These are phyloP conservation scores for Lanius ludovicianus DNA, from an alignment of 2,113 vertebrate genomes.

Conservation along the genomic window DNA sequence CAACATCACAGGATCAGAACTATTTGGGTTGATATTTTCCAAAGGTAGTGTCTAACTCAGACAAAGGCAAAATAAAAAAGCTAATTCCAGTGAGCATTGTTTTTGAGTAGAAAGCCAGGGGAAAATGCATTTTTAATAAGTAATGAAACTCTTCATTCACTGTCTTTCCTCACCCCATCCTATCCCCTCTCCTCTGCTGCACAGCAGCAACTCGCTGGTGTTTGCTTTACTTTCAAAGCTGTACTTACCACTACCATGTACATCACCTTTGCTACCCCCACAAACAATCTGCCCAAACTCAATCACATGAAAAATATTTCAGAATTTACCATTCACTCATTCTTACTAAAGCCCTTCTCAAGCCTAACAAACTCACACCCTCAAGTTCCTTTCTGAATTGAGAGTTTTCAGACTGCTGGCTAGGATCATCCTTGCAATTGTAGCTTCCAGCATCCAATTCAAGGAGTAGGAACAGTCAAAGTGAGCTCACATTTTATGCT, in stretches of 20 bases:
- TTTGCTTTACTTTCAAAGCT: not conserved
- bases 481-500: not conserved
- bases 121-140: not conserved
- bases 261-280: not conserved
- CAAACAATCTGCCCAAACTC: not conserved
- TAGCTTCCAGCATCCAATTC: not conserved
- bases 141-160: not conserved
- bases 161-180: not conserved
- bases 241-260: not conserved
- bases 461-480: not conserved
- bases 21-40: not conserved
- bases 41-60: not conserved
- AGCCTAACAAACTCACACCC: not conserved
- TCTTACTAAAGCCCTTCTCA: not conserved
- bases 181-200: not conserved
- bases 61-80: not conserved
- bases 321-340: not conserved
- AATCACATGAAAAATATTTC: not conserved
- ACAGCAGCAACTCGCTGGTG: not conserved
- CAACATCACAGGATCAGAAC: not conserved
- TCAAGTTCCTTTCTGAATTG: not conserved
- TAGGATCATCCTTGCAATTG: not conserved
- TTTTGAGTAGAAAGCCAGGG: not conserved
- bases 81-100: not conserved
- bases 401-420: not conserved